Conservation (phyloP, 2,797 vertebrate species). For the Pseudochirops cupreus region DNA sequence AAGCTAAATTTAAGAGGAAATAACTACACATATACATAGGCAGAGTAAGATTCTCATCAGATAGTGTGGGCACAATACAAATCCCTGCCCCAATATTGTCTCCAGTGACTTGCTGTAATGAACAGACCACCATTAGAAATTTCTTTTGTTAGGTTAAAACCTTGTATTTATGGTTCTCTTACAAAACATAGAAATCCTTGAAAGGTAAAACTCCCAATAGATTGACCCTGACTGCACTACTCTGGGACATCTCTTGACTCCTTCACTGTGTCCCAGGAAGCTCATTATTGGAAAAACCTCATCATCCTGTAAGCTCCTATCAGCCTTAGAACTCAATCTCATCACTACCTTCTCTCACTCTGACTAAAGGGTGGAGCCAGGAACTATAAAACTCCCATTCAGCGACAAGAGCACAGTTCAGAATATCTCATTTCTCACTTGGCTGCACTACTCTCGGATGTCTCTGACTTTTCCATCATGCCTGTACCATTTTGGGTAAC, state of each 20-base stretch:
- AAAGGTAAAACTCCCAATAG: constrained; percentile 18
- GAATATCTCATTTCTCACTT: background rate
- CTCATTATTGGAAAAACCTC: background rate
- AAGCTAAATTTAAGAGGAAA: background rate
- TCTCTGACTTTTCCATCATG: background rate
- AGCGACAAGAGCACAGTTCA: background rate
- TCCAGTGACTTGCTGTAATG: background rate
- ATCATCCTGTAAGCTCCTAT: background rate
- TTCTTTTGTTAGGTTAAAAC: constrained; percentile 25
- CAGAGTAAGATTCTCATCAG: background rate
- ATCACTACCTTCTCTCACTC: background rate
- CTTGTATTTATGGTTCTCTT: background rate
- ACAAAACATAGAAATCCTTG: background rate
- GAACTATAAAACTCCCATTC: background rate
- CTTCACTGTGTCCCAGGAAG: background rate
- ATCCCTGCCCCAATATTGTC: background rate
- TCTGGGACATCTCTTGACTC: background rate
- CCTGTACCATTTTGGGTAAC: background rate
- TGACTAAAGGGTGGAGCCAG: background rate
- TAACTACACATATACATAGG: background rate
- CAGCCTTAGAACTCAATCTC: background rate
- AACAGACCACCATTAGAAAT: background rate
- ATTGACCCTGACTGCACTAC: background rate
- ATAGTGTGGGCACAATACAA: background rate
- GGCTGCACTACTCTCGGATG: background rate